phyloP scores from a whole-genome alignment of 2,888 invertebrate genomes.

The Brachypterus glaber region DNA sequence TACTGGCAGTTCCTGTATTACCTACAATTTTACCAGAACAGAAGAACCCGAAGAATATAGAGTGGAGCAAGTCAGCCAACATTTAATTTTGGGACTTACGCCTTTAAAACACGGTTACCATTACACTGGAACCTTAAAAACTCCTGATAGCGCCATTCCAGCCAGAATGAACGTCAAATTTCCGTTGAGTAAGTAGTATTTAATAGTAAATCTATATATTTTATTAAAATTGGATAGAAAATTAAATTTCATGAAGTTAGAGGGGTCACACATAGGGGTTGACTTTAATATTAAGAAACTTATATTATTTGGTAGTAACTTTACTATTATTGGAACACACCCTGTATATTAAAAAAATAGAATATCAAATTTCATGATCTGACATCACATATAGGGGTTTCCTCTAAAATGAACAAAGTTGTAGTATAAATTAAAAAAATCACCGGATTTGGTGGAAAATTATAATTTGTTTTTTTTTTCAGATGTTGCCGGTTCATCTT shows the following conservation, averaged over 20 bases:
- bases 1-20: conserved; percentile 68
- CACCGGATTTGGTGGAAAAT: no score
- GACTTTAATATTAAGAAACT: no score
- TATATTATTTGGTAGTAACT: no score
- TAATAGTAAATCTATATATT: no score
- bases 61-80: conserved; percentile 64
- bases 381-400: no score
- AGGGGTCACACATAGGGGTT: no score
- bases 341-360: no score
- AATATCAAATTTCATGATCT: no score
- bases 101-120: conserved; percentile 71
- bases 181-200: conserved; percentile 60
- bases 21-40: conserved; percentile 65
- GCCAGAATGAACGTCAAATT: conserved; percentile 68
- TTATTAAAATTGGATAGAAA: no score
- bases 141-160: conserved; percentile 54
- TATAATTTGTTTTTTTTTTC: conserved; percentile 21
- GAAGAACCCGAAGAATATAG: conserved; percentile 60
- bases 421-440: conserved; percentile 1
- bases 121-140: conserved; percentile 61
- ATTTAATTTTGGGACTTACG: conserved; percentile 57
- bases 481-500: conserved; percentile 67
- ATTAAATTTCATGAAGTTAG: no score
- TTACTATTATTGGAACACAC: no score
- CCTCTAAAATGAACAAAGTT: no score